Evolutionary conservation across 1,140 invertebrate genomes (phyloP).

Genomic region (Macrobrachium rosenbergii): DNA sequence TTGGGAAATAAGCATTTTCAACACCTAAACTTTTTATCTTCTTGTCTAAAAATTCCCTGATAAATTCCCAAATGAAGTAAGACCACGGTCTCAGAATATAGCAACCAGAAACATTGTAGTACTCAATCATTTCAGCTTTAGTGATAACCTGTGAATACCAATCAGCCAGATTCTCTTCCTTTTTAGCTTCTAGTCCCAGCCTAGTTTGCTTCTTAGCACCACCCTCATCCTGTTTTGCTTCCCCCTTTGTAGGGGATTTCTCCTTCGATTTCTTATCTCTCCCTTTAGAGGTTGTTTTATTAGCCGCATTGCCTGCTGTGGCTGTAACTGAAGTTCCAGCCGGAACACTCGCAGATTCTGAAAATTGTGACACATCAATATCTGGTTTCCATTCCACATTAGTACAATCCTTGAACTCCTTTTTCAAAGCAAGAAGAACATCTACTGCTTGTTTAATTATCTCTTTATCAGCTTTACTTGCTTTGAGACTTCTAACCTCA

Average conservation of each 20-base stretch:
- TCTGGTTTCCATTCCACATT: constrained; percentile 76
- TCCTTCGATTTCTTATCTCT: constrained; percentile 56
- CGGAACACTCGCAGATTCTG: constrained; percentile 8
- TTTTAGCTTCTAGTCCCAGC: constrained; percentile 92
- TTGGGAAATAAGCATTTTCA: constrained; percentile 98
- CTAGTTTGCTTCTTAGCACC: constrained; percentile 88
- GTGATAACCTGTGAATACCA: constrained; percentile 99
- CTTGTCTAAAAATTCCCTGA: constrained; percentile 89
- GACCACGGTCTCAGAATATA: constrained; percentile 98
- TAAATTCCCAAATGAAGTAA: constrained; percentile 95
- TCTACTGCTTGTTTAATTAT: constrained; percentile 81
- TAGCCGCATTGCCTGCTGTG: constrained; percentile 33
- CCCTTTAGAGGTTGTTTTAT: constrained; percentile 34
- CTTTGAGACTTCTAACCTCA: constrained; percentile 79
- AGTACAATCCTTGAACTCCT: constrained; percentile 82
- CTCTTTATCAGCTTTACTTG: constrained; percentile 76
- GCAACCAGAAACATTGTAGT: constrained; percentile 99
- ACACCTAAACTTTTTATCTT: constrained; percentile 95
- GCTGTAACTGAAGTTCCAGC: not conserved
- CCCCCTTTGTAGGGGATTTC: constrained; percentile 65
- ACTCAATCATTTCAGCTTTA: constrained; percentile 98
- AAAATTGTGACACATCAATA: constrained; percentile 47
- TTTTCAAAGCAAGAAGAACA: constrained; percentile 81
- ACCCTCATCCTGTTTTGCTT: constrained; percentile 52
- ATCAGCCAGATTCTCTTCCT: constrained; percentile 93